Evolutionary conservation across 2,888 invertebrate species (phyloP), one percentile per base, ranked within the genome.

Genomic region (Alloplasta piceator): DNA sequence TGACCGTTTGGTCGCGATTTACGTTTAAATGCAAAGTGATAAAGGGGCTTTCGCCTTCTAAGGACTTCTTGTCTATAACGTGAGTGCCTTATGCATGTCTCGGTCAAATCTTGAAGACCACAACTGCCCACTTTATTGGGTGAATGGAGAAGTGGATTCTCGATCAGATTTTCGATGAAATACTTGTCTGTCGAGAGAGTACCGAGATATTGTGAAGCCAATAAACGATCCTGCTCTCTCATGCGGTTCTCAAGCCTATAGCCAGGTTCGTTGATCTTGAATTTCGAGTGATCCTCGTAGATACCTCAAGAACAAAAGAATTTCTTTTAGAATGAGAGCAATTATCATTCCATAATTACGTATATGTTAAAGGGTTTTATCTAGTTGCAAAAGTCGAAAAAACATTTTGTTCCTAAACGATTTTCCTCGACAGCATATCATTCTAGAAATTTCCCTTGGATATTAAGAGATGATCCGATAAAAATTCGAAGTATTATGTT

Each of bases 161-260:
- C 82, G 52, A 90, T 86, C 26, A 93, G 70, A 9, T 89, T 80
- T 61, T 92, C 89, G 46, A 93, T 81, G 81, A 93, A 93, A 16
- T 91, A 85, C 82, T 93, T 93, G 78, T 94, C 94, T 58, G 85
- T 81, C 48, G 92, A 92, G 86, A 94, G 88, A 4, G 86, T 85
- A 38, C 92, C 92, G 55, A 94, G 87, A 83, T 93, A 93, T 72
- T 91, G 91, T 70, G 90, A 90, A 0, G 92, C 92, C 88, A 93
- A 90, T 38, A 92, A 5, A 0, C 76, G 77, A 5, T 88, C 85
- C 1, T 88, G 67, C 26, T 75, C 86, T 26, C 66, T 83, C 61
- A 84, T 78, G 9, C 82, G 66, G 0, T 16, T 70, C 5, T 84
- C 83, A 4, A 79, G 78, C 16, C 83, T 86, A 3, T 80, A 83